Evolutionary conservation across 35 echinoderm and acorn worm genomes (phyloP), one percentile per base, ranked within the genome.

Genomic region (Patiria miniata): DNA sequence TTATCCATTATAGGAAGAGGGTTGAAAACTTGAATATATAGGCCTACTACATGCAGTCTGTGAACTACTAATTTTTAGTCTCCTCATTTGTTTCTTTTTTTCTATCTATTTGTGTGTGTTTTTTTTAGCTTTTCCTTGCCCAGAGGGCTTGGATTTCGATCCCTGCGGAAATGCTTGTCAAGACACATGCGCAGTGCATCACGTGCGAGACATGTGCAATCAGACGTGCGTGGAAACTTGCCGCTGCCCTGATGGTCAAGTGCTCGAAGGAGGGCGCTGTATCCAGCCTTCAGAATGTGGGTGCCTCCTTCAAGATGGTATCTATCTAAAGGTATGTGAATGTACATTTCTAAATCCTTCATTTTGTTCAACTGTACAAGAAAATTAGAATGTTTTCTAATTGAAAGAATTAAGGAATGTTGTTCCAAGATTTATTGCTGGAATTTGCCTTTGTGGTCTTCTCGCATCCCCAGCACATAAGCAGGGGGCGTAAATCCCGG

Each of bases 181-280:
- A 10, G 8, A 23, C 32, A 92, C 94, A 0, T 96, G 94, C 36
- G 83, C 78, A 52, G 17, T 59, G 53, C 54, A 8, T 37, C 22
- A 37, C 18, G 22, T 51, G 36, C 18, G 29, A 32, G 57, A 68
- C 80, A 85, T 85, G 55, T 87, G 87, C 52, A 79, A 61, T 23
- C 44, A 79, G 0, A 29, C 55, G 7, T 93, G 90, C 38, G 83
- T 87, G 30, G 95, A 97, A 76, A 81, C 86, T 5, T 97, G 95
- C 78, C 91, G 80, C 5, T 97, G 91, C 33, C 91, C 88, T 21
- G 79, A 88, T 8, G 87, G 87, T 55, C 40, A 60, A 52, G 80
- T 94, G 17, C 30, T 91, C 16, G 89, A 94, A 50, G 92, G 92
- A 65, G 87, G 81, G 19, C 26, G 56, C 15, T 97, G 95, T 82